Percentiles rank a stretch among this genome's conserved stretches.
phyloP scores from a whole-genome alignment of 2,888 invertebrate genomes.

The Tetragnatha montana region DNA sequence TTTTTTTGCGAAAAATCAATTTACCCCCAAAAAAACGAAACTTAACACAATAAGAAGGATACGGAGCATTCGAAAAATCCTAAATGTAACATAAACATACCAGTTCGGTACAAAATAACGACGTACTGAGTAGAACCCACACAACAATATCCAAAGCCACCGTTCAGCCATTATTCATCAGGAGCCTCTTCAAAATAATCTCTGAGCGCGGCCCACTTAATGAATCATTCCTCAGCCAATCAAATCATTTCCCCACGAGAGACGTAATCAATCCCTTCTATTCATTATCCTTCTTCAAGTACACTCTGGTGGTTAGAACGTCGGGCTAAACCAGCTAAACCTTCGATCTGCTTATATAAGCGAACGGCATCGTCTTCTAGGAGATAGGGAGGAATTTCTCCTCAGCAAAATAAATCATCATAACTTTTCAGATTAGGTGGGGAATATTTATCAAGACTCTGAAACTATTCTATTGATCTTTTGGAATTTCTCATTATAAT shows the following conservation, averaged over 20 bases:
- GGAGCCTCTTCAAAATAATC: not conserved
- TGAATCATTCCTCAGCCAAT: not conserved
- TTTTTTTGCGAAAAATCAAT: too few relatives aligned
- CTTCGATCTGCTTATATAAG: not conserved
- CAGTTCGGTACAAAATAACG: too few relatives aligned
- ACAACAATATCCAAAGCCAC: too few relatives aligned
- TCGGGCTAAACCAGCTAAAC: not conserved
- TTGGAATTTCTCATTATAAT: not conserved
- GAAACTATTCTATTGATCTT: not conserved
- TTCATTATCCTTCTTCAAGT: not conserved
- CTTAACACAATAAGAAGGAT: too few relatives aligned
- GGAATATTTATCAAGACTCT: not conserved
- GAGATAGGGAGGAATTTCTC: not conserved
- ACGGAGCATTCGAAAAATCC: too few relatives aligned
- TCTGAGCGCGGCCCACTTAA: not conserved
- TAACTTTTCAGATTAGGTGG: not conserved
- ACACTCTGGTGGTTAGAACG: not conserved
- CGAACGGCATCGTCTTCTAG: not conserved
- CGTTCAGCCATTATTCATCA: too few relatives aligned
- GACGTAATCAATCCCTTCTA: not conserved
- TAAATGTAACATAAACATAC: too few relatives aligned
- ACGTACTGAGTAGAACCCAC: too few relatives aligned
- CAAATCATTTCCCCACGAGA: not conserved
- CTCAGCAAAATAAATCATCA: not conserved
- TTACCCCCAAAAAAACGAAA: too few relatives aligned